Conservation (phyloP, 92 coral and sea anemone genomes). For the Siderastrea siderea region DNA sequence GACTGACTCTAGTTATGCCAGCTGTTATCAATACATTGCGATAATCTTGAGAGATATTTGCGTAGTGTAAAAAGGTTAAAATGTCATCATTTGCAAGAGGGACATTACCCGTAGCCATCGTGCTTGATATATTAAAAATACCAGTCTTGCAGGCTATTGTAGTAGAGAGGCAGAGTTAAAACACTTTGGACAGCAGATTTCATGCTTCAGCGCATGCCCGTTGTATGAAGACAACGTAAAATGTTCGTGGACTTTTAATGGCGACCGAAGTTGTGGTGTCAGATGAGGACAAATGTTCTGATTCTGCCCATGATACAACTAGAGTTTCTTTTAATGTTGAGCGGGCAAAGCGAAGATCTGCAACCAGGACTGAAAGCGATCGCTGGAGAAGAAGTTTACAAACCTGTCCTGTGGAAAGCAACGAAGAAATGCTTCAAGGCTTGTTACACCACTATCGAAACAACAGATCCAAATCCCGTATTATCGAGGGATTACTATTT, state of each 20-base stretch:
- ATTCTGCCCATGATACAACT: not conserved
- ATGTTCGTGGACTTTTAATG: no score
- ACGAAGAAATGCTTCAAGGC: constrained; percentile 76
- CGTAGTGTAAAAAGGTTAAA: not conserved
- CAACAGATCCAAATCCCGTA: constrained; percentile 13
- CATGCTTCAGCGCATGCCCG: not conserved
- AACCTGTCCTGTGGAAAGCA: constrained; percentile 63
- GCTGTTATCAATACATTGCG: not conserved
- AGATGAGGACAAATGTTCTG: not conserved
- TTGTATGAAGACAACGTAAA: not conserved
- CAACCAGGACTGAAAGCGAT: constrained; percentile 1
- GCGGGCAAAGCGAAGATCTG: not conserved
- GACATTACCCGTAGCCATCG: not conserved
- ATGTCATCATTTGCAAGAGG: not conserved
- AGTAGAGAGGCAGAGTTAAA: not conserved
- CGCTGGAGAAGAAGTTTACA: constrained; percentile 12
- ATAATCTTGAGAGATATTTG: not conserved
- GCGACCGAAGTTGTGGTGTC: not conserved
- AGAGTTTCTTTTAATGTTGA: constrained; percentile 4
- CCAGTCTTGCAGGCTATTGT: not conserved
- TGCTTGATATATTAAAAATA: not conserved
- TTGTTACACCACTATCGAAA: constrained; percentile 54
- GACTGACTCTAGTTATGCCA: not conserved
- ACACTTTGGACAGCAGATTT: not conserved
- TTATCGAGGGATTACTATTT: constrained; percentile 18